Percentiles rank a stretch among this genome's conserved stretches.
Evolutionary conservation across 2,113 vertebrate genomes (phyloP).

Genomic region (Podiceps cristatus): DNA sequence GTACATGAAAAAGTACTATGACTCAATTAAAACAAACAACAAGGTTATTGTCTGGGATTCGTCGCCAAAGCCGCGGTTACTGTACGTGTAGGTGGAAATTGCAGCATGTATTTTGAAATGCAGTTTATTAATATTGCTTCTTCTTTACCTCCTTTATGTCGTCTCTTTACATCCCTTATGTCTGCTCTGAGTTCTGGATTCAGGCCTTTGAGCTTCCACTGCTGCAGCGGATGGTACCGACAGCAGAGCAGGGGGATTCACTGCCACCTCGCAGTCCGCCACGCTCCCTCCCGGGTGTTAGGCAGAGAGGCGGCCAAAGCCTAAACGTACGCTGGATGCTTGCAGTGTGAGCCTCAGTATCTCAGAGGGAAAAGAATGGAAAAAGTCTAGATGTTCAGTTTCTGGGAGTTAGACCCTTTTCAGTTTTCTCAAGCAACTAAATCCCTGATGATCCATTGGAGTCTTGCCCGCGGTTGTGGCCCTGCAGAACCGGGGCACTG

Average conservation of each 20-base stretch:
- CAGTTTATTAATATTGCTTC: not conserved
- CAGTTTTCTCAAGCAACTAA: not conserved
- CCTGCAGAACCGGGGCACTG: not conserved
- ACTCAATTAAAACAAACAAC: constrained; percentile 18
- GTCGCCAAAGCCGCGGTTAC: not conserved
- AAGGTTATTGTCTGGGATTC: not conserved
- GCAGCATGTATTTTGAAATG: constrained; percentile 14
- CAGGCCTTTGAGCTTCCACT: not conserved
- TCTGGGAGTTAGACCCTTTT: not conserved
- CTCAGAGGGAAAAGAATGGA: not conserved
- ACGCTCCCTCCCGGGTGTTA: accelerated
- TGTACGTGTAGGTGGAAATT: constrained; percentile 1
- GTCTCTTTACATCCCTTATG: not conserved
- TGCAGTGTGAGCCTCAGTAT: not conserved
- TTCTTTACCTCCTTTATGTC: not conserved
- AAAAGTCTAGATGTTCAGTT: not conserved
- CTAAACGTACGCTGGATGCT: not conserved
- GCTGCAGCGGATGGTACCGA: not conserved
- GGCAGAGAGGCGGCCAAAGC: not conserved
- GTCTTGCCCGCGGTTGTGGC: accelerated
- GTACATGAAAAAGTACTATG: not conserved
- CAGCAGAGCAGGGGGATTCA: not conserved
- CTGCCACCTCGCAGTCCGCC: accelerated
- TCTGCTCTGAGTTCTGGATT: not conserved
- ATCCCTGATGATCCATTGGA: accelerated